Evolutionary conservation across 2,797 vertebrate genomes (phyloP).

Genomic region (Hyperoplus immaculatus): DNA sequence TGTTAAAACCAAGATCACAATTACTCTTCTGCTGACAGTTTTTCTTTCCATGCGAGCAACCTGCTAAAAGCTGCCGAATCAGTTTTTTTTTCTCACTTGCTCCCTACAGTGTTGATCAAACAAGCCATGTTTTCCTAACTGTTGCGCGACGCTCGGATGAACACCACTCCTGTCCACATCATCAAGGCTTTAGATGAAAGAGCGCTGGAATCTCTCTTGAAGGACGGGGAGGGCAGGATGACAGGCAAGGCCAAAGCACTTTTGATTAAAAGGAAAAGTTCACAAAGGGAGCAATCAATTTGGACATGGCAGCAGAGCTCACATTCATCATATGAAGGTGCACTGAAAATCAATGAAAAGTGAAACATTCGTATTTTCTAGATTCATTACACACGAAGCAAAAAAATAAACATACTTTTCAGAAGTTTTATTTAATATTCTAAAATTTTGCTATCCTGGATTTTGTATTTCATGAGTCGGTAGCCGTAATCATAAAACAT

Average conservation of each 20-base stretch:
- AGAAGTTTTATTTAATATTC: too few species aligned
- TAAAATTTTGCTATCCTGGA: too few species aligned
- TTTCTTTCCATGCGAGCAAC: conserved; percentile 24
- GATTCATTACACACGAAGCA: too few species aligned
- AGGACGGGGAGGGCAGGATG: conserved; percentile 4
- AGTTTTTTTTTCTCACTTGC: conserved; percentile 16
- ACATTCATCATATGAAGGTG: neutral
- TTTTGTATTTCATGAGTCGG: too few species aligned
- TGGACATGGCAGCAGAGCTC: neutral
- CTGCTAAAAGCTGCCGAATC: conserved; percentile 36
- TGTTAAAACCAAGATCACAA: conserved; percentile 64
- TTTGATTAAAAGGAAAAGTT: conserved; percentile 38
- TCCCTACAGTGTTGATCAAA: conserved; percentile 51
- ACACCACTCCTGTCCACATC: conserved; percentile 23
- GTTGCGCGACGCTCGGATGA: conserved; percentile 46
- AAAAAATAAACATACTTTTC: too few species aligned
- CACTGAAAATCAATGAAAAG: neutral
- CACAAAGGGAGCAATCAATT: neutral
- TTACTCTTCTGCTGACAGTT: conserved; percentile 43
- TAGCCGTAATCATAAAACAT: too few species aligned
- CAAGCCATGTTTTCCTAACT: conserved; percentile 42
- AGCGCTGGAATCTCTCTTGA: conserved; percentile 17
- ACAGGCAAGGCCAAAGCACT: conserved; percentile 14
- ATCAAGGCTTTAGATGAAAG: conserved; percentile 55
- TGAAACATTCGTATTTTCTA: neutral